A percentile compares a stretch with the other conserved stretches of the same genome.
phyloP scores from a whole-genome alignment of 2,797 vertebrate genomes.

The Neosilurus hyrtlii region DNA sequence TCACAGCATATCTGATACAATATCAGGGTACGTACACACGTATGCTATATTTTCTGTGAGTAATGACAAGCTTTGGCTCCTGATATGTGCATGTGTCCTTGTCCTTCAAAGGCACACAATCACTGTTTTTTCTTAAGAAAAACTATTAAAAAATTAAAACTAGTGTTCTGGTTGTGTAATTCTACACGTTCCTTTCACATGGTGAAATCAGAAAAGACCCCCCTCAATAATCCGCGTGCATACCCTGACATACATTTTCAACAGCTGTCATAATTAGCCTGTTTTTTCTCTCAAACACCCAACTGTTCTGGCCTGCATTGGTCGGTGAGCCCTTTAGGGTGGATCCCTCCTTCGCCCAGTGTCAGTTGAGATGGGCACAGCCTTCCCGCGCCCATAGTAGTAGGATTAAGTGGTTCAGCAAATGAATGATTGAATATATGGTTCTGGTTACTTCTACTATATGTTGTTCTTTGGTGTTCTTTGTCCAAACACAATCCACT shows the following conservation, averaged over 20 bases:
- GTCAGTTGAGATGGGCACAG: too few species aligned
- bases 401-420: too few species aligned
- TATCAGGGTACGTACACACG: neutral
- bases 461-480: neutral
- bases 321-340: too few species aligned
- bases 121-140: constrained; percentile 18
- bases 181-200: neutral
- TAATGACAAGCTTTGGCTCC: neutral
- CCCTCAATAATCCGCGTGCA: neutral
- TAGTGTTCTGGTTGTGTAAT: neutral
- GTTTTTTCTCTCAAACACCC: neutral
- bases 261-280: neutral
- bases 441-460: neutral
- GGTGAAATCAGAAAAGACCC: neutral
- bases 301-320: too few species aligned
- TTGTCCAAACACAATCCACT: neutral
- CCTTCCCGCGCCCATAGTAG: too few species aligned
- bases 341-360: too few species aligned
- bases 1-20: neutral
- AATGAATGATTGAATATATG: too few species aligned
- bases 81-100: neutral
- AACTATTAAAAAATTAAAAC: neutral
- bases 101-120: constrained; percentile 19
- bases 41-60: neutral
- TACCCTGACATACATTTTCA: neutral